Base-by-base conservation (phyloP, 2,888 invertebrate species). In the Limnephilus lunatus region DNA sequence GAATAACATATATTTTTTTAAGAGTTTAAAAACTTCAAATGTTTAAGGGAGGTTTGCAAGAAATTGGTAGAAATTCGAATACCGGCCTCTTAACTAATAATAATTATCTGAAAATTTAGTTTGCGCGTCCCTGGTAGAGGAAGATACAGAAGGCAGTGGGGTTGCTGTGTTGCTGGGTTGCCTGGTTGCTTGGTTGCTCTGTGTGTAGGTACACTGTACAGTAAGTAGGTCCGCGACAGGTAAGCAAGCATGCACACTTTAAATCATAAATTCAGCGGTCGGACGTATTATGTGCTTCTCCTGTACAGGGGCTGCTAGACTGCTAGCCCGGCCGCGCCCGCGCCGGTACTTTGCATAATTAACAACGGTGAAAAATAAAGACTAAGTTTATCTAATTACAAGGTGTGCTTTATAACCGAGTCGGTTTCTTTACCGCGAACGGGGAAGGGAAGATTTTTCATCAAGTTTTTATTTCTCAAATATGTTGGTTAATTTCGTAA, bases 191-290 rank as follows among this genome's bases (percentile, higher is more conserved):
- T 68, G 68, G 68, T 68, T 25, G 68, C 68, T 68, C 9, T 25
- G n/a, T 68, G 68, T 68, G 68, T 25, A n/a, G n/a, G 68, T 68
- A 68, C n/a, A 68, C 5, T 53, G 19, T 19, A 53, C 19, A 53
- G 68, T 68, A n/a, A 25, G 68, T 68, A 68, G 25, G 68, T 82
- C 44, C 48, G 19, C 44, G 83, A 30, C 89, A 91, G 91, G 92
- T 91, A 90, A 92, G 92, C 91, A 91, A 91, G 83, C 91, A 68
- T 90, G 81, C 90, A 81, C 32, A 85, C 88, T 82, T 86, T 92
- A 92, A 92, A 92, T 92, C 90, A 92, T 92, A 92, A 92, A 92
- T 92, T 92, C 91, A 82, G 92, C 91, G 92, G 92, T 92, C 82
- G 89, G 91, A 91, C 85, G 91, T 91, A 87, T 90, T 92, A 91